phyloP scores from a whole-genome alignment of 2,888 invertebrate genomes.

The Abscondita cerata region DNA sequence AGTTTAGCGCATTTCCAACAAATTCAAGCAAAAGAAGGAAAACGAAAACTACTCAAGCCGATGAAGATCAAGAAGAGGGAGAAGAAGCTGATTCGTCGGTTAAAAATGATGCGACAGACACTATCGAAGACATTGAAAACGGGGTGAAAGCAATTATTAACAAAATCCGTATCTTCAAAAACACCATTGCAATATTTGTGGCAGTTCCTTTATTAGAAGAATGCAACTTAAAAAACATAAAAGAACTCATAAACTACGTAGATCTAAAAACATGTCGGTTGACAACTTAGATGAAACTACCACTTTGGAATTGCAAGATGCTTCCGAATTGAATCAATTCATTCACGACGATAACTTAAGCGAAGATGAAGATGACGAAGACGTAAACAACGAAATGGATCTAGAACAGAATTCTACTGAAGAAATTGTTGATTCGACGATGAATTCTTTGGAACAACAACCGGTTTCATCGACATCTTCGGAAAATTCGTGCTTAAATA shows the following conservation, averaged over 20 bases:
- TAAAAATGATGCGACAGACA: slow-evolving; percentile 1
- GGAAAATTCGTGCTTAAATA: too few relatives aligned
- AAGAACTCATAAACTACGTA: slow-evolving; percentile 11
- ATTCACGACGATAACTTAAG: too few relatives aligned
- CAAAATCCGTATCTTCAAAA: slow-evolving; percentile 19
- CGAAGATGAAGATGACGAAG: too few relatives aligned
- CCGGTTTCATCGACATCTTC: too few relatives aligned
- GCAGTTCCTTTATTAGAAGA: slow-evolving; percentile 13
- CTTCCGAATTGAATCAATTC: background rate
- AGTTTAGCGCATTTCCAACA: slow-evolving; percentile 28
- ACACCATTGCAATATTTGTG: slow-evolving; percentile 20
- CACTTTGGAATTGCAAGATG: background rate
- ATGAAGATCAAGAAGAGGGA: background rate
- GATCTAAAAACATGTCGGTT: background rate
- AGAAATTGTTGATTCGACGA: too few relatives aligned
- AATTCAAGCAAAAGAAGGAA: slow-evolving; percentile 17
- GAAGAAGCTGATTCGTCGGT: background rate
- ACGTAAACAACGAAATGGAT: too few relatives aligned
- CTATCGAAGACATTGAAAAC: slow-evolving; percentile 21
- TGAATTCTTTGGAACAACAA: too few relatives aligned
- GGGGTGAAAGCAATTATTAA: slow-evolving; percentile 21
- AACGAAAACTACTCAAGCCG: background rate
- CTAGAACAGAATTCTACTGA: too few relatives aligned
- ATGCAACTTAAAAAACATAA: slow-evolving; percentile 24
- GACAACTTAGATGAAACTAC: background rate